Conservation (phyloP, 1,140 invertebrate species). For the Caenorhabditis tropicalis region DNA sequence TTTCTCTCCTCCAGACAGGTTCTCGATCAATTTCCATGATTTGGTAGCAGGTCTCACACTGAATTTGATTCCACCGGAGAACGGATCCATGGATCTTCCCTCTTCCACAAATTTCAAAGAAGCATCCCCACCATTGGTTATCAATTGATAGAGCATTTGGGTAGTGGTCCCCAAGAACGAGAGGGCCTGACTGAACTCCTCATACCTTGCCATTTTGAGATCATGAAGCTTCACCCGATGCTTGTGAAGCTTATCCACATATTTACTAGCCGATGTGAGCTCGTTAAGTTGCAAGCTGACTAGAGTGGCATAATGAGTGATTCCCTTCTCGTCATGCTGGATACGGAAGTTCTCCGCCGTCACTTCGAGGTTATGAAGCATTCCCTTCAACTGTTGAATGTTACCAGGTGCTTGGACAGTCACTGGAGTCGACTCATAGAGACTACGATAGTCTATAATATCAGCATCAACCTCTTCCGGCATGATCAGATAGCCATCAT, state of each 20-base stretch:
- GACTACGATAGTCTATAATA: too few relatives aligned
- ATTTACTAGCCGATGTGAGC: background rate
- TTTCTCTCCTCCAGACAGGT: conserved; percentile 97
- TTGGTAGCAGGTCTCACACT: conserved; percentile 96
- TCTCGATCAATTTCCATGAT: conserved; percentile 97
- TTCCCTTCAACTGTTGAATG: background rate
- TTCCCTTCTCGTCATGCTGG: background rate
- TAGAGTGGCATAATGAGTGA: background rate
- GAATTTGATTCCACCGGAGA: conserved; percentile 92
- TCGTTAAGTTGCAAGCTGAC: background rate
- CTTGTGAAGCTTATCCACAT: background rate
- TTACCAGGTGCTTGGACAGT: too few relatives aligned
- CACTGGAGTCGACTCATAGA: too few relatives aligned
- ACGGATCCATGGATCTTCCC: conserved; percentile 92
- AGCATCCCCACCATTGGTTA: conserved; percentile 94
- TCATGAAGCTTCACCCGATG: background rate
- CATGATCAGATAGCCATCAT: background rate
- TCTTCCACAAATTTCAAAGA: conserved; percentile 83
- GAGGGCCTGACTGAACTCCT: conserved; percentile 79
- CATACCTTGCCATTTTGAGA: conserved; percentile 76
- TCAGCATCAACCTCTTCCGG: background rate
- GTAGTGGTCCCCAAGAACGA: conserved; percentile 83
- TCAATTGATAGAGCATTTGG: conserved; percentile 96
- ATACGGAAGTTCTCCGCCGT: background rate
- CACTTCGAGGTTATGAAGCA: background rate